A percentile compares a stretch with the other conserved stretches of the same genome.
phyloP scores from a whole-genome alignment of 2,888 invertebrate genomes.

The Agonopterix subpropinquella region DNA sequence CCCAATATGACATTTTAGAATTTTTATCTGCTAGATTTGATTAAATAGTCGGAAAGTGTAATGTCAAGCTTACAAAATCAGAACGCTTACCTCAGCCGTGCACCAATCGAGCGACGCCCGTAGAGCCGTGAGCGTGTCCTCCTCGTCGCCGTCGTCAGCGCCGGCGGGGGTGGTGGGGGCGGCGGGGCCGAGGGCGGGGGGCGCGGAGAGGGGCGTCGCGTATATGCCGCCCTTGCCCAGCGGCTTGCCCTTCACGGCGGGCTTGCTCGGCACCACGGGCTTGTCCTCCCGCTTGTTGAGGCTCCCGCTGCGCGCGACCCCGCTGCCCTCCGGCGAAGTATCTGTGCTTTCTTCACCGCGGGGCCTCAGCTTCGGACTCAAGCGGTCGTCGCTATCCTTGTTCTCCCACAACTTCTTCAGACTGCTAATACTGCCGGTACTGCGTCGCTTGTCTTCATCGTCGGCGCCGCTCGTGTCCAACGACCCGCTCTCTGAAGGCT shows the following conservation, averaged over 20 bases:
- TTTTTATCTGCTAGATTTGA: neutral
- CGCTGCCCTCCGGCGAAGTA: slow-evolving; percentile 9
- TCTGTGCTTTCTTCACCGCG: slow-evolving; percentile 28
- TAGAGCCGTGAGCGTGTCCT: slow-evolving; percentile 61
- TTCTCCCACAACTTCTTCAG: slow-evolving; percentile 95
- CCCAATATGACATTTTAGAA: neutral
- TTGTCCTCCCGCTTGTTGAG: slow-evolving; percentile 43
- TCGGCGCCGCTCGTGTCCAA: slow-evolving; percentile 68
- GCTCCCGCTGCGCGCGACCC: slow-evolving; percentile 26
- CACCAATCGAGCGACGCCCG: slow-evolving; percentile 79
- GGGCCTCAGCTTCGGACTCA: slow-evolving; percentile 78
- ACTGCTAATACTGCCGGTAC: slow-evolving; percentile 94
- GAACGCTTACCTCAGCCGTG: slow-evolving; percentile 46
- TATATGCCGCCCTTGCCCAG: slow-evolving; percentile 79
- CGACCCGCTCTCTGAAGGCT: slow-evolving; percentile 47
- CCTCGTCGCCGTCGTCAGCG: slow-evolving; percentile 52
- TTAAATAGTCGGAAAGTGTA: too few species aligned
- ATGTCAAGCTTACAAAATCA: too few species aligned
- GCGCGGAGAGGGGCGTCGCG: slow-evolving; percentile 81
- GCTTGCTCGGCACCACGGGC: slow-evolving; percentile 81
- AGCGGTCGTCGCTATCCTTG: slow-evolving; percentile 79
- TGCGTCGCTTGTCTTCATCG: slow-evolving; percentile 89
- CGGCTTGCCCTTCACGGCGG: slow-evolving; percentile 78
- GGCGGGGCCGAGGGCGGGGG: slow-evolving; percentile 25
- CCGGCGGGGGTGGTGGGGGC: slow-evolving; percentile 46